Conservation (phyloP, 92 coral and sea anemone species). For the Parazoanthus atlanticus region DNA sequence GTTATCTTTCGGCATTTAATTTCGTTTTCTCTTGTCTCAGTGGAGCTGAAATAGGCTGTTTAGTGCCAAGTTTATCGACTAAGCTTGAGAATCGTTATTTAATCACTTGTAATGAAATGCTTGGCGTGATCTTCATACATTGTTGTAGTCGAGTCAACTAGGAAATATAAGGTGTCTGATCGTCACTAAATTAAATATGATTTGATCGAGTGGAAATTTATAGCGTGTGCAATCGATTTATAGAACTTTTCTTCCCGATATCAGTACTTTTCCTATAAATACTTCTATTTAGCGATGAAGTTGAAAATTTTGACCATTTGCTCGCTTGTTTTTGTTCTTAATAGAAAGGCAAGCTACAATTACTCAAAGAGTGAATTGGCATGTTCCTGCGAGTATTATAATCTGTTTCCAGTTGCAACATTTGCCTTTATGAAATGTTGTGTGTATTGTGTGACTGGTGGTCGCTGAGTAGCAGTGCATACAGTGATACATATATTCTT, state of each 20-base stretch:
- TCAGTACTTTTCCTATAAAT: neutral
- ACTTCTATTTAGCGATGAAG: neutral
- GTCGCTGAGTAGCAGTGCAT: neutral
- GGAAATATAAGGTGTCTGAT: neutral
- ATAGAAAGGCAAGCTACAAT: neutral
- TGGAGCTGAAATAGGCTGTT: constrained; percentile 1
- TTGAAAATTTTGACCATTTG: neutral
- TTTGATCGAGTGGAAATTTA: constrained; percentile 12
- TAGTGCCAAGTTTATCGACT: neutral
- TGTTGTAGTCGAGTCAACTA: constrained; percentile 3
- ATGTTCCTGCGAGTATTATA: neutral
- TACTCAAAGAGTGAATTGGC: neutral
- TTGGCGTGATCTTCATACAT: neutral
- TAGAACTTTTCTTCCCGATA: neutral
- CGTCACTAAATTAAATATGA: neutral
- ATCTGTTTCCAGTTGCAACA: neutral
- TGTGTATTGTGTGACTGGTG: neutral
- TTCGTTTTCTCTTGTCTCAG: constrained; percentile 6
- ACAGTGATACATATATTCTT: neutral
- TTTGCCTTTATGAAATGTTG: neutral
- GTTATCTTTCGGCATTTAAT: neutral
- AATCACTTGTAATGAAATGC: neutral
- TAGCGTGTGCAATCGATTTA: neutral
- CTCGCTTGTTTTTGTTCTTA: neutral
- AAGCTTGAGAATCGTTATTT: neutral